These are phyloP conservation scores for Theodoxus fluviatilis DNA, from an alignment of 2,888 invertebrate genomes.

Conservation along the genomic window DNA sequence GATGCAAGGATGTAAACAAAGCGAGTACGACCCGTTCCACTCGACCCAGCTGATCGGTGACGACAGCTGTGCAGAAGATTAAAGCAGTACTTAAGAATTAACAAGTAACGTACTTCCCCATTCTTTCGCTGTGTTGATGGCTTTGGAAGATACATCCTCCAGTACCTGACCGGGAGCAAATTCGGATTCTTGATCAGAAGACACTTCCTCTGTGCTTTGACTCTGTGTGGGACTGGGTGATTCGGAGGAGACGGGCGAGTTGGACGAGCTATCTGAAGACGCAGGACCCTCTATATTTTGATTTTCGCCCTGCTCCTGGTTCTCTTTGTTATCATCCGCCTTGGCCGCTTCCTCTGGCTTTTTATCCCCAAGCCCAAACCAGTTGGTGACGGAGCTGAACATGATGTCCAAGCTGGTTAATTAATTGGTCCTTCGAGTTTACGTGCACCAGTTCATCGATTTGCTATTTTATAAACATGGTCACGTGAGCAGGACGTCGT, in stretches of 20 bases:
- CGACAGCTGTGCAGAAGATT: neutral
- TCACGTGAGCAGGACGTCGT: conserved; percentile 30
- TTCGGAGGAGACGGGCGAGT: conserved; percentile 34
- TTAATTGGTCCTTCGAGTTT: too few species aligned
- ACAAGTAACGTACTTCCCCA: conserved; percentile 59
- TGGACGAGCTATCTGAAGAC: conserved; percentile 33
- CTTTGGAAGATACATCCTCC: conserved; percentile 61
- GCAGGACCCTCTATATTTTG: conserved; percentile 32
- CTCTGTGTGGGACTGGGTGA: conserved; percentile 30
- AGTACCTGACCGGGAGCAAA: conserved; percentile 47
- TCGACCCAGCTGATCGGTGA: too few species aligned
- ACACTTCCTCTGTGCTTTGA: conserved; percentile 34
- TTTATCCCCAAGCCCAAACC: conserved; percentile 51
- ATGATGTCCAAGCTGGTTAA: too few species aligned
- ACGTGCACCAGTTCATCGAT: too few species aligned
- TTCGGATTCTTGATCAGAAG: conserved; percentile 37
- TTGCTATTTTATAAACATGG: conserved; percentile 32
- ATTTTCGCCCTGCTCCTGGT: conserved; percentile 30
- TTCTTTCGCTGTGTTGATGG: conserved; percentile 60
- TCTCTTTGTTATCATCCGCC: conserved; percentile 38
- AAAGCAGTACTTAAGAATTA: too few species aligned
- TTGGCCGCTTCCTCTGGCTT: conserved; percentile 39
- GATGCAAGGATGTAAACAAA: too few species aligned
- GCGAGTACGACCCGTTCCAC: too few species aligned
- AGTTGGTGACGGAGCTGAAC: conserved; percentile 55